phyloP scores from a whole-genome alignment of 2,797 vertebrate genomes.

The Pampus argenteus region DNA sequence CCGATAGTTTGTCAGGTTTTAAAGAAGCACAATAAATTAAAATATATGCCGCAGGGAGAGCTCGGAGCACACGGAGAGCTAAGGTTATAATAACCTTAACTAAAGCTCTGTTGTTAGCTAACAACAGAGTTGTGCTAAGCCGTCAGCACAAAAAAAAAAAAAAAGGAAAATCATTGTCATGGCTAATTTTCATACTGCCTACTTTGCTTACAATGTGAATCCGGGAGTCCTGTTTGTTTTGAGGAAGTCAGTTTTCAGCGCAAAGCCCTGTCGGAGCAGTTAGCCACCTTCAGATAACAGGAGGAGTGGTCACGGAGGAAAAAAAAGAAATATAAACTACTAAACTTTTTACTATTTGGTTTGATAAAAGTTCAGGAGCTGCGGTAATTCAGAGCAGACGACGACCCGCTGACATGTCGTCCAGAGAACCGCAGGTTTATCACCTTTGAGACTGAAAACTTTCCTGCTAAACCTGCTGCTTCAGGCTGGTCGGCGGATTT shows the following conservation, averaged over 20 bases:
- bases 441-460: not conserved
- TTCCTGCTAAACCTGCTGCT: not conserved
- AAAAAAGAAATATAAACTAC: not conserved
- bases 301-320: not conserved
- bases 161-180: slow-evolving; percentile 7
- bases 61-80: not conserved
- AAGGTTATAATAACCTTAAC: not conserved
- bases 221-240: slow-evolving; percentile 83
- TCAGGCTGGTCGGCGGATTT: not conserved
- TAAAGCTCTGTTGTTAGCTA: slow-evolving; percentile 21
- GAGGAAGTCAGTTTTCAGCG: slow-evolving; percentile 78
- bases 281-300: not conserved
- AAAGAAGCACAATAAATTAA: not conserved
- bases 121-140: too few relatives aligned
- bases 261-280: too few relatives aligned
- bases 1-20: not conserved
- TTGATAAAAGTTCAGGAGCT: not conserved
- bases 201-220: slow-evolving; percentile 66
- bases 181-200: slow-evolving; percentile 40
- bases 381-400: not conserved
- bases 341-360: slow-evolving; percentile 7
- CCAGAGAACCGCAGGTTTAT: not conserved
- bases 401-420: not conserved
- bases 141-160: too few relatives aligned
- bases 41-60: not conserved